phyloP scores from a whole-genome alignment of 2,113 vertebrate species.

The Cryptotis parvus region DNA sequence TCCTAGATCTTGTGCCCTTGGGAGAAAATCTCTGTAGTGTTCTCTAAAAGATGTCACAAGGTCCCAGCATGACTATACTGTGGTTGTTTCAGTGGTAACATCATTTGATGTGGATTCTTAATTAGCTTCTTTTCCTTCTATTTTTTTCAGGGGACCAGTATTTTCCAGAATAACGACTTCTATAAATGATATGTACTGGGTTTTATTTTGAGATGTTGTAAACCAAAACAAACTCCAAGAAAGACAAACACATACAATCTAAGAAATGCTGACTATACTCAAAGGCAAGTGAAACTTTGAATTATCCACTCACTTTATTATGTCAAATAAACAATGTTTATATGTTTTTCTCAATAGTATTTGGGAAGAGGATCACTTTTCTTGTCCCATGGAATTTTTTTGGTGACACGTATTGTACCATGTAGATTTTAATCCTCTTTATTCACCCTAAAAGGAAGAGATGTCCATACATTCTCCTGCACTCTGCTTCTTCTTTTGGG shows the following conservation, averaged over 20 bases:
- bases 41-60: background rate
- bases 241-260: background rate
- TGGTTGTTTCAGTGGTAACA: background rate
- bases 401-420: no score
- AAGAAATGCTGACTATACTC: background rate
- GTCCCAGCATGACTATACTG: background rate
- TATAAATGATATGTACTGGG: background rate
- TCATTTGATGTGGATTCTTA: background rate
- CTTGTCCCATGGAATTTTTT: background rate
- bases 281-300: background rate
- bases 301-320: no score
- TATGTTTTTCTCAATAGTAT: background rate
- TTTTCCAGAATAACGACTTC: background rate
- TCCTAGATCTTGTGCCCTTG: background rate
- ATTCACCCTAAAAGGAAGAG: background rate
- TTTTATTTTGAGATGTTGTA: background rate
- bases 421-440: background rate
- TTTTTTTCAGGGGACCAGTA: background rate
- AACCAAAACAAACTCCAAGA: slow-evolving; percentile 1
- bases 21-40: background rate
- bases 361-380: background rate
- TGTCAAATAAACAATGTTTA: background rate
- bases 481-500: background rate
- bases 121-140: background rate
- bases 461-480: background rate